Conservation (phyloP, 2,888 invertebrate species). For the Ormyrus labotus region DNA sequence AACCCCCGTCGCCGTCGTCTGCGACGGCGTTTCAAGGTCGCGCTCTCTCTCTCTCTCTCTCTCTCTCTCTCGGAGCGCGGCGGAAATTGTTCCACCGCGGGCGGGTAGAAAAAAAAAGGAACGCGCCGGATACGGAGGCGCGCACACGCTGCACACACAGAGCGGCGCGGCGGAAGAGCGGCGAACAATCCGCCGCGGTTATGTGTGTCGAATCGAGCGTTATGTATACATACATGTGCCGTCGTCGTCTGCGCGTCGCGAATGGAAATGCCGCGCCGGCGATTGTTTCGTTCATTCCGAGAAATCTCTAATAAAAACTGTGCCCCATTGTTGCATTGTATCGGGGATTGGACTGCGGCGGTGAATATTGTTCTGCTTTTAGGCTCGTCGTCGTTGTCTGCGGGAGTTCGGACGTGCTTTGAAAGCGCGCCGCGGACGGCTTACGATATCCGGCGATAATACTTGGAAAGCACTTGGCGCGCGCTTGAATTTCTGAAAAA, state of each 20-base stretch:
- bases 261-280: constrained; percentile 19
- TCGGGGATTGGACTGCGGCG: background rate
- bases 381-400: too few species aligned
- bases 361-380: too few species aligned
- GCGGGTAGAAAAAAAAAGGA: background rate
- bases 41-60: background rate
- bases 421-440: too few species aligned
- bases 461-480: too few species aligned
- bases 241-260: background rate
- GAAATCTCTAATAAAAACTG: background rate
- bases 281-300: constrained; percentile 19
- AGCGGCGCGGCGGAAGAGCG: background rate
- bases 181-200: constrained; percentile 17
- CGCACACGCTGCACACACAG: background rate
- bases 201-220: constrained; percentile 5
- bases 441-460: too few species aligned
- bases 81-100: background rate
- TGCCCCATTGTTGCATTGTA: background rate
- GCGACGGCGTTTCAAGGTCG: constrained; percentile 20
- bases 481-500: background rate
- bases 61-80: too few species aligned
- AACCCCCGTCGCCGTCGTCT: background rate
- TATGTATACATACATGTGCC: background rate
- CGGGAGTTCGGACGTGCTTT: too few species aligned
- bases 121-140: background rate